Evolutionary conservation across 2,113 vertebrate species (phyloP), one percentile per base, ranked within the genome.

Genomic region (Isichthys henryi): DNA sequence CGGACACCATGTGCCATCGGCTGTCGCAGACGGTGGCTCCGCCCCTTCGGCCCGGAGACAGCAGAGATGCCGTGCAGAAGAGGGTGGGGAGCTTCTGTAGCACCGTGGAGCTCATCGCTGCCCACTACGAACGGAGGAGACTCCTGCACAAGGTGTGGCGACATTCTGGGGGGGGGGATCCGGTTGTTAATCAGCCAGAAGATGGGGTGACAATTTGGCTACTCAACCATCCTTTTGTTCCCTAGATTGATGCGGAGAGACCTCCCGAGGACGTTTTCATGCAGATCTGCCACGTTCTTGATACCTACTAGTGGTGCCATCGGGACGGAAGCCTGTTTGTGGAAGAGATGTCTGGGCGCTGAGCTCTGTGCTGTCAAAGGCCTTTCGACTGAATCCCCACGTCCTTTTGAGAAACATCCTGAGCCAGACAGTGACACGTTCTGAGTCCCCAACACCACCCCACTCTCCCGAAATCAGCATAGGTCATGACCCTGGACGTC

Each of bases 241-340:
- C 89, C 88, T 88, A 99, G 98, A 94, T 99, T 84, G 97, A 99
- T 86, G 97, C 96, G 0, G 98, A 99, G 92, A 94, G 94, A 92
- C 94, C 96, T 1, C 96, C 96, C 1, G 97, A 98, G 0, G 96
- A 98, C 43, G 97, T 97, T 92, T 98, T 98, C 88, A 93, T 95
- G 92, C 97, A 97, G 94, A 94, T 98, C 93, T 98, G 97, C 94
- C 92, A 93, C 94, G 94, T 92, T 82, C 91, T 98, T 92, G 97
- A 97, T 91, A 94, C 95, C 88, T 84, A 95, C 88, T 96, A 94
- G 94, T 95, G 94, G 94, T 87, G 70, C 91, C 92, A 90, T 92
- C 21, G 70, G n/a, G 90, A 85, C 39, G n/a, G 91, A 87, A 80
- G n/a, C 48, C 35, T 87, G 90, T 90, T 86, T 48, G 89, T 27